Evolutionary conservation across 2,888 invertebrate species (phyloP), one percentile per base, ranked within the genome.

Genomic region (Agrypnus murinus): DNA sequence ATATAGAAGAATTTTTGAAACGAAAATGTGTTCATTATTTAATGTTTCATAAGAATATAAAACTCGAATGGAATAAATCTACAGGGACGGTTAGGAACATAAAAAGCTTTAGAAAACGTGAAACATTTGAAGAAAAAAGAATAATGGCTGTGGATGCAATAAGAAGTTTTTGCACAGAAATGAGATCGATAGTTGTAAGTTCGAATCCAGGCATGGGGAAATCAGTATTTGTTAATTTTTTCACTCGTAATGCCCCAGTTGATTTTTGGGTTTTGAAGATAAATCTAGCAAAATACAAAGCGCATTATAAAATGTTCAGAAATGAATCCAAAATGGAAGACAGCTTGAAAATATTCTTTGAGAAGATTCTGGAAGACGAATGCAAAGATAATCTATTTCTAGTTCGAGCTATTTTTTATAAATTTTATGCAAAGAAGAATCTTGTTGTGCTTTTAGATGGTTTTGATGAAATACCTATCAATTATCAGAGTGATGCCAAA

Each of bases 131-230:
- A 14, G 15, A 9, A 14, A 5, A 25, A 25, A 2, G 6, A 7
- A 14, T 7, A 2, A 15, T 2, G 7, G 7, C 43, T 2, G 7
- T 3, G 1, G 43, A 43, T 3, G 7, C 12, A n/a, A 43, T 43
- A 43, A n/a, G 1, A 14, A 9, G 3, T 15, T 25, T 25, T 25
- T 25, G 25, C 25, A 25, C 25, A 5, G 3, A 25, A 25, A 25
- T 2, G 25, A 25, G 5, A 25, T 5, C 25, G 5, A 25, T 25
- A 25, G 12, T 43, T 2, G 12, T 43, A 2, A 66, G 66, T 19
- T 46, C 66, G 7, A 19, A 10, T 9, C 59, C 66, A n/a, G 66
- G 66, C 1, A 60, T 60, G 66, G 66, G 66, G 9, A 60, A 66
- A 40, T 25, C 66, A 5, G 17, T 59, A 1, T 10, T 59, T 10